Evolutionary conservation across 2,888 invertebrate genomes (phyloP).

Genomic region (Physocephala rufipes): DNA sequence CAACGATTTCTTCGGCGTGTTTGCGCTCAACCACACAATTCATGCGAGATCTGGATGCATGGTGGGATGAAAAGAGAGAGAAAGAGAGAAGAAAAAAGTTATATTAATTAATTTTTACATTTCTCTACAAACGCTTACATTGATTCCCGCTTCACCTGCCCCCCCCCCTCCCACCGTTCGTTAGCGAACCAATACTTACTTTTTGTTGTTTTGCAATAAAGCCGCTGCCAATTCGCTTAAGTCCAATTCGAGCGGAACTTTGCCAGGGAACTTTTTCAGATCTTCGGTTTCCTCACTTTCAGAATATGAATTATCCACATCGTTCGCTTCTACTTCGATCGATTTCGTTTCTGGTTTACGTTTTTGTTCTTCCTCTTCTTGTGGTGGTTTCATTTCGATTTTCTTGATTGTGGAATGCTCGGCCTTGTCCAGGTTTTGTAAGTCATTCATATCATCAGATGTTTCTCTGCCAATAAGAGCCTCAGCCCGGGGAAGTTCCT

Average conservation of each 20-base stretch:
- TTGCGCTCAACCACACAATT: conserved; percentile 91
- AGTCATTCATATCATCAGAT: conserved; percentile 52
- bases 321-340: conserved; percentile 54
- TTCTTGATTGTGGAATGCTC: conserved; percentile 51
- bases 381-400: conserved; percentile 51
- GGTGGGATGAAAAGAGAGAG: not conserved
- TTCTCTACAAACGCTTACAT: too few relatives aligned
- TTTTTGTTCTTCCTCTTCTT: too few relatives aligned
- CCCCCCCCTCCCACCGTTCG: too few relatives aligned
- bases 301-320: conserved; percentile 63
- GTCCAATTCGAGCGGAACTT: conserved; percentile 83
- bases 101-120: not conserved
- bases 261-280: conserved; percentile 70
- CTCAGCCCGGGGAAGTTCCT: conserved; percentile 66
- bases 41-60: conserved; percentile 75
- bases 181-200: conserved; percentile 61
- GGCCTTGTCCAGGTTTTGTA: conserved; percentile 60
- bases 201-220: conserved; percentile 75
- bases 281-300: conserved; percentile 72
- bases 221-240: conserved; percentile 84
- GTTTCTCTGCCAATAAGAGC: conserved; percentile 65
- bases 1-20: conserved; percentile 82
- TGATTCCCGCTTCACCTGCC: too few relatives aligned
- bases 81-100: not conserved
- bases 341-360: conserved; percentile 39